These are phyloP conservation scores for Drosophila ananassae DNA, from an alignment of 1,140 invertebrate genomes.

Conservation along the genomic window DNA sequence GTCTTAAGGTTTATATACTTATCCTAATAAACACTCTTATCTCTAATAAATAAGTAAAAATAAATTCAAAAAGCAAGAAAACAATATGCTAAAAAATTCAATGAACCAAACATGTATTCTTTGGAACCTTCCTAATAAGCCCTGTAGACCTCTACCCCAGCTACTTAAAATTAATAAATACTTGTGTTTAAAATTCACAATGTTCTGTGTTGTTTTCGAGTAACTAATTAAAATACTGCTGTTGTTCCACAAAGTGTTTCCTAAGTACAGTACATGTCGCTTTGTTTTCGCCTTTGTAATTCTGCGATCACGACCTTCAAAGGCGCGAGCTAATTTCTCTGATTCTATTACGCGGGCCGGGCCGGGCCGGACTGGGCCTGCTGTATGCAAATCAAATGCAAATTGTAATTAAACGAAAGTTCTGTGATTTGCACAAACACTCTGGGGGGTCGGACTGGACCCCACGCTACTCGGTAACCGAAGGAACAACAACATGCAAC, in stretches of 20 bases:
- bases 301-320: constrained; percentile 36
- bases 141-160: too few relatives aligned
- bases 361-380: not conserved
- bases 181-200: not conserved
- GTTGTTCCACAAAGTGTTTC: constrained; percentile 18
- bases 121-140: not conserved
- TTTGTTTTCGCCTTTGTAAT: not conserved
- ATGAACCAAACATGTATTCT: too few relatives aligned
- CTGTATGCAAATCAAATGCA: constrained; percentile 69
- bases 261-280: constrained; percentile 5
- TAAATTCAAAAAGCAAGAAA: too few relatives aligned
- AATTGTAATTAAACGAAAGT: constrained; percentile 67
- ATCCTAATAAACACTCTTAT: too few relatives aligned
- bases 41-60: too few relatives aligned
- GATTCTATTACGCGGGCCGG: constrained; percentile 41
- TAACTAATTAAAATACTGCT: constrained; percentile 3
- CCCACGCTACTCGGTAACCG: constrained; percentile 16
- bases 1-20: too few relatives aligned
- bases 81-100: too few relatives aligned
- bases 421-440: constrained; percentile 47
- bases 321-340: constrained; percentile 21
- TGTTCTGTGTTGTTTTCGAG: not conserved
- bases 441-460: constrained; percentile 60
- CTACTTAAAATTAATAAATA: not conserved
- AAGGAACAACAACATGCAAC: constrained; percentile 16